Conservation (phyloP, 2,113 vertebrate species). For the Aythya baeri region DNA sequence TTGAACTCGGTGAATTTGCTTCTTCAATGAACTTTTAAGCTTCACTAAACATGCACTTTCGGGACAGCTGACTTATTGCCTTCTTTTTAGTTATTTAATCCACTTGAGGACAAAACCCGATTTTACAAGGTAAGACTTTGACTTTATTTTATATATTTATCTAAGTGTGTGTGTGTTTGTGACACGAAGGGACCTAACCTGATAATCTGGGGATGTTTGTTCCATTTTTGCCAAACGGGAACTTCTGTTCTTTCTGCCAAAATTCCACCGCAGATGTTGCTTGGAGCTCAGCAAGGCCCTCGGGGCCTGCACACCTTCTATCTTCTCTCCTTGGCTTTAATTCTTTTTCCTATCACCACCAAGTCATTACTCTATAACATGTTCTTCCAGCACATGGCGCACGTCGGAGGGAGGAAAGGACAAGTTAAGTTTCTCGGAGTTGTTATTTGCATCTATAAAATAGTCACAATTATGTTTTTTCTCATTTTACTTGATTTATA, state of each 20-base stretch:
- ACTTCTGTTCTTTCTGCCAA: background rate
- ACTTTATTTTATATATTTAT: background rate
- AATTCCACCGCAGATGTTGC: background rate
- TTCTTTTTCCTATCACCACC: background rate
- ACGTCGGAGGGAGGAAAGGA: background rate
- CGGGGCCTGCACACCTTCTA: background rate
- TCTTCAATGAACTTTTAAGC: slow-evolving; percentile 37
- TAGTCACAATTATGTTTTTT: background rate
- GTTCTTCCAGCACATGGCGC: background rate
- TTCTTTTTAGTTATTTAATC: background rate
- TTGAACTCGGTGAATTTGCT: background rate
- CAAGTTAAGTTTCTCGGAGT: background rate
- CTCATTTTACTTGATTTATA: background rate
- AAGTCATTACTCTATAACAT: background rate
- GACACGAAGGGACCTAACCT: background rate
- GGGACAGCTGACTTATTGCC: background rate
- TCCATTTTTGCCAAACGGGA: background rate
- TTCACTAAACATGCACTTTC: background rate
- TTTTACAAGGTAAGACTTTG: background rate
- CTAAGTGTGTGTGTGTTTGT: background rate
- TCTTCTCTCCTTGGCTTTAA: background rate
- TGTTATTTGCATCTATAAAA: background rate
- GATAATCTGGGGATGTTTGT: fast-evolving
- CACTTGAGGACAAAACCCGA: background rate
- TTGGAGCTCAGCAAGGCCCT: background rate